These are phyloP conservation scores for Meda fulgida DNA, from an alignment of 2,797 vertebrate genomes.

Conservation along the genomic window DNA sequence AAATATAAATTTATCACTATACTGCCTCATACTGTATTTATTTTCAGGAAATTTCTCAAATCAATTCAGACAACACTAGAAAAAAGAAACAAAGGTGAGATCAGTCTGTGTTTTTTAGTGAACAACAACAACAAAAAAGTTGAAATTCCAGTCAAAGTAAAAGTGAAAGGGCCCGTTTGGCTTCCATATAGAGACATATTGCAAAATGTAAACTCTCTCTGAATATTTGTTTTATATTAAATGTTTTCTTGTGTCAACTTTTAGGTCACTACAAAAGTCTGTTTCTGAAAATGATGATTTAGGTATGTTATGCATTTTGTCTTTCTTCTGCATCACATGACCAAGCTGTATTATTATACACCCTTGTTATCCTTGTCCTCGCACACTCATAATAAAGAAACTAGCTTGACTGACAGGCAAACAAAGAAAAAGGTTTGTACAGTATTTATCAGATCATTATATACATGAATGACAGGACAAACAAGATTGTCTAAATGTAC, in stretches of 20 bases:
- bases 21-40: conserved; percentile 36
- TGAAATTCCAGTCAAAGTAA: conserved; percentile 17
- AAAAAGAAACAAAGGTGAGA: conserved; percentile 86
- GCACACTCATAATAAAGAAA: neutral
- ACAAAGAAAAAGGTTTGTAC: neutral
- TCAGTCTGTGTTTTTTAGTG: neutral
- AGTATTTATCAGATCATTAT: neutral
- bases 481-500: neutral
- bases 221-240: conserved; percentile 44
- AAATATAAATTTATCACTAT: neutral
- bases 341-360: neutral
- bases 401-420: neutral
- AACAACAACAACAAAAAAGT: neutral
- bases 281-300: conserved; percentile 85
- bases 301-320: conserved; percentile 79
- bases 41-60: conserved; percentile 82
- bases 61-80: conserved; percentile 72
- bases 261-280: conserved; percentile 84
- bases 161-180: neutral
- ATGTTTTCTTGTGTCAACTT: conserved; percentile 54
- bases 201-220: neutral
- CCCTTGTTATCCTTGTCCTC: neutral
- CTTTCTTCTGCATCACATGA: neutral
- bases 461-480: neutral
- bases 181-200: neutral